phyloP scores from a whole-genome alignment of 64 coral and sea anemone genomes.

The Porites lutea region DNA sequence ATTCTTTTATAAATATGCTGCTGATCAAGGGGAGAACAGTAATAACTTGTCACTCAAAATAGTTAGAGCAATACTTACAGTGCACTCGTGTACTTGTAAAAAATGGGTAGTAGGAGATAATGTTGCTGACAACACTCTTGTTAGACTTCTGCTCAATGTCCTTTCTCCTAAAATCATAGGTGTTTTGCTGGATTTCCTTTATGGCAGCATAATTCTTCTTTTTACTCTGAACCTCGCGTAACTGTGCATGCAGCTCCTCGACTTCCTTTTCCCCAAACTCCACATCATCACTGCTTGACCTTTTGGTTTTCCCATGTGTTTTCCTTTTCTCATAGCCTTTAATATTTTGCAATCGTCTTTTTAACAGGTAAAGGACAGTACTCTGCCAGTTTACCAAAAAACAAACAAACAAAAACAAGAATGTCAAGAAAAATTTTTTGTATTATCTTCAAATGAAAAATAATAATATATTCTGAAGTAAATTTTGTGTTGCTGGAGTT shows the following conservation, averaged over 20 bases:
- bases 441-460: background rate
- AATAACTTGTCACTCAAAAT: background rate
- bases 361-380: background rate
- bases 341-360: background rate
- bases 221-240: background rate
- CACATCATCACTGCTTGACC: background rate
- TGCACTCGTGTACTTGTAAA: background rate
- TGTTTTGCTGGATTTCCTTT: conserved; percentile 14
- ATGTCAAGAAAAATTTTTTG: background rate
- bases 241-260: background rate
- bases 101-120: background rate
- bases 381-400: background rate
- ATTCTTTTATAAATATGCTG: too few relatives aligned
- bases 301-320: background rate
- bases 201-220: background rate
- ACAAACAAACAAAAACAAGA: too few relatives aligned
- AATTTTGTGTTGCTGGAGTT: too few relatives aligned
- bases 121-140: background rate
- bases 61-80: background rate
- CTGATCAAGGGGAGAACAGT: too few relatives aligned
- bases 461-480: too few relatives aligned
- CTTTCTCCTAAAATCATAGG: background rate
- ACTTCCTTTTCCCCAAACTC: background rate
- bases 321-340: background rate
- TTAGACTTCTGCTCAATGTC: background rate